Evolutionary conservation across 2,797 vertebrate genomes (phyloP), one percentile per base, ranked within the genome.

Genomic region (Platyrinchus mystaceus): DNA sequence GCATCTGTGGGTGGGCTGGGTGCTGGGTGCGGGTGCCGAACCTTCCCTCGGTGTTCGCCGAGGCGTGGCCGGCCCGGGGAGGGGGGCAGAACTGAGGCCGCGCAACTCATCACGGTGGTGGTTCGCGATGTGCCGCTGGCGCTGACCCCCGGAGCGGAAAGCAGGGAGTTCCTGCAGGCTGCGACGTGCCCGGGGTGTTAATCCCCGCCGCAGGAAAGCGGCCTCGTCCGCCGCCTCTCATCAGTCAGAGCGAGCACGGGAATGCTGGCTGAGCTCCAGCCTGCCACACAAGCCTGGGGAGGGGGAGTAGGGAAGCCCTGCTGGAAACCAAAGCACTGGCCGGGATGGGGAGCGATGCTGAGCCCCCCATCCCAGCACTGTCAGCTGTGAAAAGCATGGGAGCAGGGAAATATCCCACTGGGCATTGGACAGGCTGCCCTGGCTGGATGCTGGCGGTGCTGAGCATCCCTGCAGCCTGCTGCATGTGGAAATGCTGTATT

Each of bases 161-260:
- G 64, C 82, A 5, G 76, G 82, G 82, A 88, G 94, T 41, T 89
- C 88, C 89, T 52, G 93, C 95, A 62, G 92, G 95, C 95, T 85
- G 92, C 60, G 69, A 94, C 95, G 95, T 96, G 96, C 90, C 86
- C 39, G 14, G 81, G 81, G 63, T 95, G 82, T 62, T 92, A 87
- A 96, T 96, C 84, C 89, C 84, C 66, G 55, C 85, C 37, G 91
- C 87, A 75, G 93, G 90, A 83, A 39, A 53, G 81, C 67, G 26
- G 82, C 67, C 58, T 24, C 49, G 24, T 3, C 41, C 47, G 41
- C 85, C 17, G 27, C 77, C 79, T 86, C 67, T 41, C 85, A 87
- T 43, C 81, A 13, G 47, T 64, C 23, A 1, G 69, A 89, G 87
- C 59, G 2, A 36, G 75, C 36, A 3, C 46, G 9, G 63, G 36